Evolutionary conservation across 1,140 invertebrate genomes (phyloP), one percentile per base, ranked within the genome.

Genomic region (Drosophila rhopaloa): DNA sequence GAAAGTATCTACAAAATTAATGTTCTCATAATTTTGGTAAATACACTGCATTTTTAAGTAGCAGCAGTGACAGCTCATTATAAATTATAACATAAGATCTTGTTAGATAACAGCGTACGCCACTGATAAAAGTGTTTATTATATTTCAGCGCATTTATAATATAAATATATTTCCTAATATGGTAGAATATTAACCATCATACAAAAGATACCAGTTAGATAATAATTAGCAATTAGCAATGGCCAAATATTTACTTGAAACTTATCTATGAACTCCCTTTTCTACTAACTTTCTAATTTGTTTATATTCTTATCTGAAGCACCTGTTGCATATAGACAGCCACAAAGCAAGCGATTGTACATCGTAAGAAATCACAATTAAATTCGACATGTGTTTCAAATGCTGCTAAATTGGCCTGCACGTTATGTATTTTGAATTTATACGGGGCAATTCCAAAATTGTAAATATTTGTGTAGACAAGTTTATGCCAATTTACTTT

Each of bases 381-480:
- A 2, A 8, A 37, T 61, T 46, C 13, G 5, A 37, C 55, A 60
- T 44, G 29, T 16, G 5, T 60, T 41, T 19, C 4, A 51, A 58
- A 32, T 58, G 24, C 50, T 13, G 24, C 10, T 37, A 24, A 53
- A 57, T 35, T 47, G 5, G 6, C 27, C 7, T 11, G 8, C 2
- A 11, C 1, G 6, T 1, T 8, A 40, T 29, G 14, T 13, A n/a
- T 41, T 27, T 51, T n/a, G 19, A 32, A 44, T n/a, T 53, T 9
- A 38, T 19, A 50, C 40, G 13, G 4, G 19, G 47, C 35, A 58
- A 56, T 70, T 76, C 46, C 14, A 24, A 60, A 54, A 65, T 48
- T 48, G 40, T 71, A 66, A 79, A 80, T 73, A 63, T 84, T 76
- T 67, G 32, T 50, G n/a, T 51, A 65, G 35, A 59, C 62, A 73